Evolutionary conservation across 1,140 invertebrate genomes (phyloP).

Genomic region (Hermatobates lingyangjiaoensis): DNA sequence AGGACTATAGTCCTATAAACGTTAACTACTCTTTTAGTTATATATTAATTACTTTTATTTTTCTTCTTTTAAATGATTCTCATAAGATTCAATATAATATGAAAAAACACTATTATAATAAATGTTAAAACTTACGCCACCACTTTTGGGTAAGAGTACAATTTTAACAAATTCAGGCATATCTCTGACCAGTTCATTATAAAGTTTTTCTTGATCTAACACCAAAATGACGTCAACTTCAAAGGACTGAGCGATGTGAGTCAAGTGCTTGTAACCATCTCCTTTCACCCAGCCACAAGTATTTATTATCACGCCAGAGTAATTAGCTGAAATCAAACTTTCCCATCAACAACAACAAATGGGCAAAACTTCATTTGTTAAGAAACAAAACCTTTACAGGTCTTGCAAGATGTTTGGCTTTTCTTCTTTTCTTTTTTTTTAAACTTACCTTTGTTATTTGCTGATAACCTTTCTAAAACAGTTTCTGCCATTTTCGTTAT

Average conservation of each 20-base stretch:
- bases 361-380: too few species aligned
- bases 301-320: constrained; percentile 92
- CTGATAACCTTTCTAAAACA: constrained; percentile 64
- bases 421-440: too few species aligned
- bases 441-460: constrained; percentile 65
- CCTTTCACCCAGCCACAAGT: constrained; percentile 95
- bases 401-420: too few species aligned
- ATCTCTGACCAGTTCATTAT: constrained; percentile 83
- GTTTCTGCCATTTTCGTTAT: constrained; percentile 70
- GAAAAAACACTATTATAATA: constrained; percentile 8
- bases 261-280: constrained; percentile 62
- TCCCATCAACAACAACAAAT: too few species aligned
- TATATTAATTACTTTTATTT: too few species aligned
- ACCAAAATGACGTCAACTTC: constrained; percentile 92
- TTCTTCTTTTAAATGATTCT: too few species aligned
- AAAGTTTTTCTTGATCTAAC: constrained; percentile 87
- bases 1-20: too few species aligned
- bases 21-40: too few species aligned
- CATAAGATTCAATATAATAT: too few species aligned
- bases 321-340: constrained; percentile 40
- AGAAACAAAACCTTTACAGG: too few species aligned
- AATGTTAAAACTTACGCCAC: constrained; percentile 61
- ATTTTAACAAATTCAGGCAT: constrained; percentile 86
- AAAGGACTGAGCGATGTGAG: constrained; percentile 78
- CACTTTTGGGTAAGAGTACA: constrained; percentile 86